Evolutionary conservation across 1,140 invertebrate species (phyloP), one percentile per base, ranked within the genome.

Genomic region (Leguminivora glycinivorella): DNA sequence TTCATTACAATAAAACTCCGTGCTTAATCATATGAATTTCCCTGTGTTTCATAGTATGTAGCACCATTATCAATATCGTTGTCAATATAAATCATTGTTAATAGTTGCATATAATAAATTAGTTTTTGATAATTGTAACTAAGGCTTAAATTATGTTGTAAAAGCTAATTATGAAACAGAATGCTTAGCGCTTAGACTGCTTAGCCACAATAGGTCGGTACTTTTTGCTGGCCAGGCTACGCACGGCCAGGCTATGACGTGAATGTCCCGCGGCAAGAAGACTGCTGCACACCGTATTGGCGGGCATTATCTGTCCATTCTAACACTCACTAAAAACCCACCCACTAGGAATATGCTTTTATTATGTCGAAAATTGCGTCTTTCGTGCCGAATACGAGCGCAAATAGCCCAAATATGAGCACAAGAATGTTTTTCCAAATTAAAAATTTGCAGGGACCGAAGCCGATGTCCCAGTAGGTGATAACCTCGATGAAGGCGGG

Each of bases 401-500:
- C 96, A 56, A 95, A 88, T 0, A 97, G 26, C 4, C 96, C 96
- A 75, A 97, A 95, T 4, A 95, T 78, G 9, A 93, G 83, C 24
- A 98, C 94, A 7, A 95, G 69, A n/a, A 95, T 71, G 84, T 98
- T 96, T 83, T 97, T 97, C 88, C 94, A 93, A 2, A 96, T 90
- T n/a, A 96, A 93, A 94, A 94, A 96, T 68, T 96, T 94, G 67
- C 81, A 93, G 4, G 88, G 87, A 7, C 95, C 95, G 56, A 96
- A 96, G 10, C 96, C 96, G 68, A 93, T 93, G 22, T 96, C 94
- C 95, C 95, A 96, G 77, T 93, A 96, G 0, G 95, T 96, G 14
- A 98, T 92, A 4, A 96, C 93, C 91, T 99, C 97, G 29, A 99
- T 96, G 43, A 97, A 90, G 0, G 97, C 96, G 6, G 98, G 98